Base-by-base conservation (phyloP, 2,888 invertebrate genomes). In the Heliconius aoede region DNA sequence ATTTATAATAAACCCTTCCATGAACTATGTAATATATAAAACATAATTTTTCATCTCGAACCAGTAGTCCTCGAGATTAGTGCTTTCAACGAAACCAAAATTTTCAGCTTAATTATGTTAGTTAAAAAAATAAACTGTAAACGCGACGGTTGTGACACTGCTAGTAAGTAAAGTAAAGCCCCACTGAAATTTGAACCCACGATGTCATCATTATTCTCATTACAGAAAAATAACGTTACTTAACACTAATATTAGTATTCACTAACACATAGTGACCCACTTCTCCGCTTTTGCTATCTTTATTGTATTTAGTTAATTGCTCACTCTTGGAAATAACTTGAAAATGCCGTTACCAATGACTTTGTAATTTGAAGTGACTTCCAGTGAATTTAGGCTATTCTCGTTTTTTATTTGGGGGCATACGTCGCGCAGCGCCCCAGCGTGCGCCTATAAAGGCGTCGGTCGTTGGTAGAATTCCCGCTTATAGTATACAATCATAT, bases 241-340 rank as follows among this genome's bases (percentile, higher is more conserved):
- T 51, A 30, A n/a, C 28, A 46, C 51, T 55, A 30, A 30, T 30
- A 77, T 77, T 74, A 74, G 77, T 77, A 75, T 77, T 64, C 74
- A 74, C 67, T 58, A 72, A 40, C 60, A 28, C 51, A 46, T 46
- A 61, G 72, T 74, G 78, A 78, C 79, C 76, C 55, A 79, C 74
- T 78, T 79, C 68, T 72, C 60, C 72, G 78, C 74, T 78, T 79
- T 79, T 77, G 78, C 78, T 76, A 76, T 79, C 68, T 73, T 72
- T 72, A 32, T 76, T 76, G 74, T 76, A 72, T 67, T 74, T 69
- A 71, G 58, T 77, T 77, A 73, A 71, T 69, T 68, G 68, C 72
- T 76, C 26, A 36, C 55, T 55, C 51, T 61, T 73, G 28, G 28
- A 71, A 40, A 40, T 36, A 65, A 65, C 55, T 62, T 40, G 18